Evolutionary conservation across 2,888 invertebrate genomes (phyloP), one percentile per base, ranked within the genome.

Genomic region (Phyllotreta striolata): DNA sequence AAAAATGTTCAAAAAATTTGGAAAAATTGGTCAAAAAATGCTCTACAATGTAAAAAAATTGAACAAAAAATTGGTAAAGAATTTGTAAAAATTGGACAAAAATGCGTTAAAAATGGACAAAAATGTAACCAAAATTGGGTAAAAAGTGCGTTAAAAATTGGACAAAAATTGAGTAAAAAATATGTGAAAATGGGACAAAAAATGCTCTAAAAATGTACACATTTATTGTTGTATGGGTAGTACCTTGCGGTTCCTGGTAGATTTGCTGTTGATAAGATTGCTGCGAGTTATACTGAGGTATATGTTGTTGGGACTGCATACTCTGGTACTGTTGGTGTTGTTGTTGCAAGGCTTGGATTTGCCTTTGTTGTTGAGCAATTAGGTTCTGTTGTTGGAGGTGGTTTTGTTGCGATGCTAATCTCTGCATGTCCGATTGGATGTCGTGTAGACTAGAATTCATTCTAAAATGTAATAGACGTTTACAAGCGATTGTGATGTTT

Each of bases 361-460:
- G 80, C 68, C 80, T 77, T 46, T 80, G 79, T 64, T 81, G 80
- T 68, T 80, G 80, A 65, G 81, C 79, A 77, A 87, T 83, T 72
- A 87, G 79, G 74, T 86, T 86, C 72, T 88, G 87, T 73, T 87
- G 85, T 73, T 88, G 85, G 70, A 84, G 83, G 46, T 84, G 84
- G 80, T 87, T 89, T 78, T 92, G 91, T 78, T 95, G 93, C 69
- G 88, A 89, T 66, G 94, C 90, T 72, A 97, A 86, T 74, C 93
- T 88, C 83, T 95, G 93, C 79, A 97, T 95, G 83, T 97, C 96
- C 70, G 91, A 91, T 84, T 96, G 96, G 77, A 97, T 91, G 84
- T 96, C 96, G 80, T 92, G 91, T 78, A 97, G 89, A 85, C 93
- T 96, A 84, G 88, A 89, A 85, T 96, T 96, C 90, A 96, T 93